These are phyloP conservation scores for Tympanoctomys barrerae DNA, from an alignment of 2,797 vertebrate genomes.

Conservation along the genomic window DNA sequence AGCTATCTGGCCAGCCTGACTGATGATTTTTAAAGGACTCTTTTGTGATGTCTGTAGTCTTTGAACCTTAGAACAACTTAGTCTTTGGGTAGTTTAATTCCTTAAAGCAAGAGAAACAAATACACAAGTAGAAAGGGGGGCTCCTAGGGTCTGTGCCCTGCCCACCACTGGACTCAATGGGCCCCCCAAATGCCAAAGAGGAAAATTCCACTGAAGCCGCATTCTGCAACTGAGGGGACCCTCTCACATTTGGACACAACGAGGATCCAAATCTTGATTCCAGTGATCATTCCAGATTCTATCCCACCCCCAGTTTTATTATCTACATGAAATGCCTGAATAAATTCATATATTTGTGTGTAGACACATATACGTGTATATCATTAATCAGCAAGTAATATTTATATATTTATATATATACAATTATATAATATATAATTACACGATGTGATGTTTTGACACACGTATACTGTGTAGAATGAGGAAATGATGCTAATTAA, in stretches of 20 bases:
- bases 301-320: background rate
- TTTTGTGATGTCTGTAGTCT: background rate
- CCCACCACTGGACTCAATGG: background rate
- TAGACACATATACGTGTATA: background rate
- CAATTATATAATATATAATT: no score
- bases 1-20: background rate
- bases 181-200: background rate
- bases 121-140: background rate
- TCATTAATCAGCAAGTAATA: background rate
- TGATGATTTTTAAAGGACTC: constrained; percentile 2
- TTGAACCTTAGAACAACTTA: background rate
- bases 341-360: background rate
- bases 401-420: background rate
- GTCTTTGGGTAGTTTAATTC: constrained; percentile 39
- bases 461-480: background rate
- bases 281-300: background rate
- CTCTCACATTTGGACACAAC: background rate
- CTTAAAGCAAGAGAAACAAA: constrained; percentile 43
- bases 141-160: background rate
- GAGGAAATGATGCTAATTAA: background rate
- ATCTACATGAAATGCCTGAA: background rate
- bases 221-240: background rate
- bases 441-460: background rate
- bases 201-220: background rate
- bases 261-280: background rate